Evolutionary conservation across 2,888 invertebrate genomes (phyloP).

Genomic region (Oithona nana): DNA sequence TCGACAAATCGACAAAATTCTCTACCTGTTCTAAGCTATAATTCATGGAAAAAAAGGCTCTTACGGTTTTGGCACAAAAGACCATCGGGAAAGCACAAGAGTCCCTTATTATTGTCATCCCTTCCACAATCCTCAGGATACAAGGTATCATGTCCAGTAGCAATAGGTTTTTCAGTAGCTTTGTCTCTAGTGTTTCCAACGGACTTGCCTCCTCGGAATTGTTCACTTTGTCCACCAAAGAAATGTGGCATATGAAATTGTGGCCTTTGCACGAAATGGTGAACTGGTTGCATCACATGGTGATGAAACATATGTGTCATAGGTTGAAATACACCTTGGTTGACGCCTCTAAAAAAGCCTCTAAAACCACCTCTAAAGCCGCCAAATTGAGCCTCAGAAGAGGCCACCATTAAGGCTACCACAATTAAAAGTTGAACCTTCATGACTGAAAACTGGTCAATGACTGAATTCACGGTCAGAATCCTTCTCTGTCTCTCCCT

Average conservation of each 20-base stretch:
- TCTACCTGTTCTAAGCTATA: too few relatives aligned
- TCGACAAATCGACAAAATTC: too few relatives aligned
- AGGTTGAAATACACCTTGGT: background rate
- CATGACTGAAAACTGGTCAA: background rate
- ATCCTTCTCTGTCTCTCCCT: too few relatives aligned
- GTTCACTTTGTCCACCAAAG: background rate
- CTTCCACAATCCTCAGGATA: slow-evolving; percentile 14
- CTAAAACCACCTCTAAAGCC: too few relatives aligned
- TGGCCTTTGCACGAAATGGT: background rate
- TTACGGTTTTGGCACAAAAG: slow-evolving; percentile 9
- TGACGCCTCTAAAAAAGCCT: slow-evolving; percentile 2
- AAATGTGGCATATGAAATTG: too few relatives aligned
- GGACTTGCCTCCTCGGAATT: background rate
- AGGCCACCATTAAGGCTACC: too few relatives aligned
- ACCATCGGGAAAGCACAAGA: slow-evolving; percentile 16
- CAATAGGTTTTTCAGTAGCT: background rate
- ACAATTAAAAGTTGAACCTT: background rate
- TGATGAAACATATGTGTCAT: background rate
- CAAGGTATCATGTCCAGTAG: slow-evolving; percentile 12
- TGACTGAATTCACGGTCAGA: too few relatives aligned
- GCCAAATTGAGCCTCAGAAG: too few relatives aligned
- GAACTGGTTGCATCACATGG: background rate
- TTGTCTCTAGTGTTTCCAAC: background rate
- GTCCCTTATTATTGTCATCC: background rate
- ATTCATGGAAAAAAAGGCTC: too few relatives aligned